Conservation (phyloP, 2,888 invertebrate genomes). For the Plutella xylostella region DNA sequence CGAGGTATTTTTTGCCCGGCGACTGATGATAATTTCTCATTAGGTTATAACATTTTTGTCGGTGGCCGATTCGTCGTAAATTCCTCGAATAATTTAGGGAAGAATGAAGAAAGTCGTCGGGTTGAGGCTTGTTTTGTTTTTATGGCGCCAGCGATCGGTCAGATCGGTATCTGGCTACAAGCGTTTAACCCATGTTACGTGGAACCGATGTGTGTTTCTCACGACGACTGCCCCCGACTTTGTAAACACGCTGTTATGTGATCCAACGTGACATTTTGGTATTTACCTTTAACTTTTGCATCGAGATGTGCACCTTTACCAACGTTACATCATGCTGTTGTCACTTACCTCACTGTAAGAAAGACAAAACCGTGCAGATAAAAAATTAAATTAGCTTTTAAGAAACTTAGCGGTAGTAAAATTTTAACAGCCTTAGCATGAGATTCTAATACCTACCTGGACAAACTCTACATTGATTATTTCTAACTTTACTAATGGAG, state of each 20-base stretch:
- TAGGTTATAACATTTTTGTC: slow-evolving; percentile 67
- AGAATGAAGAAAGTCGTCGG: slow-evolving; percentile 53
- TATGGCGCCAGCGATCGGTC: slow-evolving; percentile 67
- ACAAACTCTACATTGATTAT: too few relatives aligned
- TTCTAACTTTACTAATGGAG: too few relatives aligned
- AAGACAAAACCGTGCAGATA: too few relatives aligned
- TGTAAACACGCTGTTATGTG: slow-evolving; percentile 57
- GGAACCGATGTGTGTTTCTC: slow-evolving; percentile 59
- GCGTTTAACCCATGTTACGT: slow-evolving; percentile 67
- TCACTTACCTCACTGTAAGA: too few relatives aligned
- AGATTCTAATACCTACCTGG: too few relatives aligned
- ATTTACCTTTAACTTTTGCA: neutral
- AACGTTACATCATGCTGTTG: too few relatives aligned
- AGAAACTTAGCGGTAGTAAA: too few relatives aligned
- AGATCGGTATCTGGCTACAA: slow-evolving; percentile 68
- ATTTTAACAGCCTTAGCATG: too few relatives aligned
- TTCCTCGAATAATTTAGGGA: slow-evolving; percentile 67
- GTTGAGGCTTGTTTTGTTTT: slow-evolving; percentile 63
- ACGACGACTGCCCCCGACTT: slow-evolving; percentile 41
- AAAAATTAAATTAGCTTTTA: too few relatives aligned
- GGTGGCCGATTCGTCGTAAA: slow-evolving; percentile 60
- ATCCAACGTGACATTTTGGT: slow-evolving; percentile 26
- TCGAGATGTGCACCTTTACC: too few relatives aligned
- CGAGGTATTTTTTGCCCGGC: slow-evolving; percentile 52
- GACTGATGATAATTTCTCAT: slow-evolving; percentile 69